These are phyloP conservation scores for Microcebus lehilahytsara DNA, from an alignment of 2,113 vertebrate species.

Conservation along the genomic window DNA sequence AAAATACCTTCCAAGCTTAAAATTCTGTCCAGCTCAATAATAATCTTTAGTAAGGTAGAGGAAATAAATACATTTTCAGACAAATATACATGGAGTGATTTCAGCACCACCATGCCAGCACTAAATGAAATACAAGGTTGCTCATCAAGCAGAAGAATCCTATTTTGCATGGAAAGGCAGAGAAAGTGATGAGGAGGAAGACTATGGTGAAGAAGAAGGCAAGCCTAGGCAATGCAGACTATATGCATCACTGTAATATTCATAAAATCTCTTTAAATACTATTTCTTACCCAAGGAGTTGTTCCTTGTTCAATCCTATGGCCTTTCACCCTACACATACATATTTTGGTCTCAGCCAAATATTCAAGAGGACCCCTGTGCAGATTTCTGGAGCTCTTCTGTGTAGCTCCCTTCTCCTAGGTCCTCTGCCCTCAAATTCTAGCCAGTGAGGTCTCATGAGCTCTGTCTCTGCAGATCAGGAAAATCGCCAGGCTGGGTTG, in stretches of 20 bases:
- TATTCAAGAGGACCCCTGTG: no score
- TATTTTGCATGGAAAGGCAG: background rate
- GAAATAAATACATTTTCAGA: background rate
- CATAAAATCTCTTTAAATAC: background rate
- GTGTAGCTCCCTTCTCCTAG: background rate
- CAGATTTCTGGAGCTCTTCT: no score
- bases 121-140: rapidly evolving
- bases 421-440: background rate
- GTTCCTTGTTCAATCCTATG: rapidly evolving
- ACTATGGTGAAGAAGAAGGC: background rate
- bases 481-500: background rate
- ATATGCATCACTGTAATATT: background rate
- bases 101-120: background rate
- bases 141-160: background rate
- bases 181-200: rapidly evolving
- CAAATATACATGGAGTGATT: rapidly evolving
- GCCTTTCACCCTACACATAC: rapidly evolving
- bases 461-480: background rate
- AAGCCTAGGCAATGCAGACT: rapidly evolving
- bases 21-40: background rate
- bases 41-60: rapidly evolving
- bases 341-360: background rate
- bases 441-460: background rate
- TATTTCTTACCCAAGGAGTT: background rate
- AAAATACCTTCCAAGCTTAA: background rate